These are phyloP conservation scores for Nyctereutes procyonoides DNA, from an alignment of 2,113 vertebrate genomes.

Conservation along the genomic window DNA sequence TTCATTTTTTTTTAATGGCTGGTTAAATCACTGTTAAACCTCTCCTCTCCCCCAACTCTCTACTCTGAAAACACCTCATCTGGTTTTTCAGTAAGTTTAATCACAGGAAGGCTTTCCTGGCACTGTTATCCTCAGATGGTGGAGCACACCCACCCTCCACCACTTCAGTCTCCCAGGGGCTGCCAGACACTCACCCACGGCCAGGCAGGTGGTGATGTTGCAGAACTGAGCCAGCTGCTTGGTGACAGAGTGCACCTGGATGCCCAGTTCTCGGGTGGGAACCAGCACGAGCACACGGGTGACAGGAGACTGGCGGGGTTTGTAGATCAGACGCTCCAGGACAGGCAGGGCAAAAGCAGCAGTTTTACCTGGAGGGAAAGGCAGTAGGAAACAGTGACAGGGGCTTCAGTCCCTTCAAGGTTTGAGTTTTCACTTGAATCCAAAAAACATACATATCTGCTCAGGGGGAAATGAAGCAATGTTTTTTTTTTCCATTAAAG, in stretches of 20 bases:
- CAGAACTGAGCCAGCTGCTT: conserved; percentile 97
- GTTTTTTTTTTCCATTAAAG: not conserved
- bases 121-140: fast-evolving
- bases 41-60: not conserved
- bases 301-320: conserved; percentile 94
- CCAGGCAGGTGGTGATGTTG: conserved; percentile 92
- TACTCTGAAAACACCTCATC: not conserved
- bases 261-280: conserved; percentile 96
- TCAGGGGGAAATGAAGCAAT: not conserved
- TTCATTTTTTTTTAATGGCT: not conserved
- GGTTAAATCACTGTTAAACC: not conserved
- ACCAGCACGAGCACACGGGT: conserved; percentile 95
- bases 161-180: fast-evolving
- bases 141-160: no score
- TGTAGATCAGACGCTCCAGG: conserved; percentile 96
- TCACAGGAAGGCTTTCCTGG: not conserved
- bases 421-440: not conserved
- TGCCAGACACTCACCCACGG: conserved; percentile 92
- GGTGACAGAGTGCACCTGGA: conserved; percentile 97
- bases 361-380: conserved; percentile 92
- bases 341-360: conserved; percentile 97
- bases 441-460: not conserved
- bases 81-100: not conserved
- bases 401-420: not conserved
- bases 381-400: not conserved